Evolutionary conservation across 2,888 invertebrate genomes (phyloP), one percentile per base, ranked within the genome.

Genomic region (Allygus modestus): DNA sequence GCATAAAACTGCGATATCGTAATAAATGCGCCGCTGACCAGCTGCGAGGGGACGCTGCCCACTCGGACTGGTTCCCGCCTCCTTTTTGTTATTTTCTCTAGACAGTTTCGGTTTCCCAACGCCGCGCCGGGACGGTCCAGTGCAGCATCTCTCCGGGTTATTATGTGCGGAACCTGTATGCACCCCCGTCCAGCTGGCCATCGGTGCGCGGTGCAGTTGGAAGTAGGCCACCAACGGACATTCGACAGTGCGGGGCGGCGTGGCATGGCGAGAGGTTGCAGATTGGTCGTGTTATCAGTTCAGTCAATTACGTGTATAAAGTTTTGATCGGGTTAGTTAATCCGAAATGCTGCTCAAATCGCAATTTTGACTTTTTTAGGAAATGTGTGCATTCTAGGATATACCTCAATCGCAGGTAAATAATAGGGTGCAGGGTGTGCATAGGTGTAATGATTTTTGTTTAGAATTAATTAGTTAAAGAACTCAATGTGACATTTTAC

Each of bases 1-100:
- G 28, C 69, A 69, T 69, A 69, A 69, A 61, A 69, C 33, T 69
- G 69, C 69, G 69, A 69, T 69, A 69, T 69, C 69, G 69, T 69
- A 69, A 69, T 69, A 69, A 69, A 71, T 17, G 37, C n/a, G 71
- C 69, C 71, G 37, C 41, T 37, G 41, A n/a, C 28, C 4, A 7
- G 31, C 33, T 1, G 31, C 2, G 2, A 5, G 31, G 31, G 7
- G 23, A 2, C 5, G 15, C 71, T 41, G 33, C 71, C 31, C 7
- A 23, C 41, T 41, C 37, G 20, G 5, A 71, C 71, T 41, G 71
- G 71, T 71, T 71, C 69, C 71, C 71, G 71, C 71, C 71, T 41
- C 71, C 71, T 65, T 65, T 65, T 65, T 65, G 65, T 65, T 65
- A 65, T 65, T 65, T 65, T 65, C 28, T 65, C 23, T 2, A 65